These are phyloP conservation scores for Teinopalpus imperialis DNA, from an alignment of 2,888 invertebrate genomes.

Conservation along the genomic window DNA sequence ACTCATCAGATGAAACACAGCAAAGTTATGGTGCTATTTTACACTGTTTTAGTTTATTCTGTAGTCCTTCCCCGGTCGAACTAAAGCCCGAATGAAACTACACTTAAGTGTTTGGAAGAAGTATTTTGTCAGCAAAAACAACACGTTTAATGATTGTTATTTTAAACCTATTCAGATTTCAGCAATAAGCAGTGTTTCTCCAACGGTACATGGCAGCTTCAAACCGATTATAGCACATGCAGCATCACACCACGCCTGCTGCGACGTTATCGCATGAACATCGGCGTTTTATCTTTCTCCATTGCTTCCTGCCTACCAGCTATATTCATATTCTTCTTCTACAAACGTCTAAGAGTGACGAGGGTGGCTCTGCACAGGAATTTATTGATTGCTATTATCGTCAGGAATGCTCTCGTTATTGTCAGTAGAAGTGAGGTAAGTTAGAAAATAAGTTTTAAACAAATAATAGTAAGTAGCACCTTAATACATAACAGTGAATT, in stretches of 20 bases:
- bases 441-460: too few species aligned
- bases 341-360: constrained; percentile 75
- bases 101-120: too few species aligned
- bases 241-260: constrained; percentile 77
- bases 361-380: constrained; percentile 83
- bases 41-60: too few species aligned
- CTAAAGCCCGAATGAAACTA: too few species aligned
- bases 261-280: constrained; percentile 77
- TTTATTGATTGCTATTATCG: constrained; percentile 79
- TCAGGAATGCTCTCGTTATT: constrained; percentile 81
- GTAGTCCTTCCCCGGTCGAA: too few species aligned
- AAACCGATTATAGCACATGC: constrained; percentile 82
- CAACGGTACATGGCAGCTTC: constrained; percentile 81
- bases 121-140: too few species aligned
- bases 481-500: too few species aligned
- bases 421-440: constrained; percentile 78
- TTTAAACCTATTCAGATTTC: constrained; percentile 73
- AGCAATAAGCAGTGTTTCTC: constrained; percentile 79
- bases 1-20: too few species aligned
- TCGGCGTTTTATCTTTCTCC: constrained; percentile 75
- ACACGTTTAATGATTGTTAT: too few species aligned
- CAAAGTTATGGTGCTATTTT: too few species aligned
- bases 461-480: too few species aligned
- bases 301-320: constrained; percentile 80
- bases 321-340: constrained; percentile 78